Base-by-base conservation (phyloP, 2,797 vertebrate genomes). In the Phataginus tetradactyla region DNA sequence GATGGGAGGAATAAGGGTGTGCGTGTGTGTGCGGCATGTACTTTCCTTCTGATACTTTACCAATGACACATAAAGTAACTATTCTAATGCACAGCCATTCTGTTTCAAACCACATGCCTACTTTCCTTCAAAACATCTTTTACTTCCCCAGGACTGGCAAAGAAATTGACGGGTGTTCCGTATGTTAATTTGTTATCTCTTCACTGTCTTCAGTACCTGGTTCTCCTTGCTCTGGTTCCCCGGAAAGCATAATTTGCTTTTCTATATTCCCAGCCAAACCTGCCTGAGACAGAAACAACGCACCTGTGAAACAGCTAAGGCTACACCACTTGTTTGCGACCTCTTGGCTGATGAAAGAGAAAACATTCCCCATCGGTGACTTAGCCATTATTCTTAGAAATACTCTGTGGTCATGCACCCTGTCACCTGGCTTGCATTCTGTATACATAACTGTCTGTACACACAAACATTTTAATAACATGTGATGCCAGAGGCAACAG, bases 51-150 rank as follows among this genome's bases (percentile, higher is more conserved):
- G 29, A 66, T 77, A n/a, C 4, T 80, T 86, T 17, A 78, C 55
- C 17, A 37, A 42, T 37, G 49, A 89, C 75, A 72, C 59, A 69
- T 20, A 86, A 17, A 74, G 45, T 45, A 83, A 49, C 32, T 86
- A 64, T 89, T 89, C 92, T 90, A n/a, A 89, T 49, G 61, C 63
- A 87, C 3, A 84, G 42, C 2, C 68, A 86, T 32, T 25, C 2
- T 25, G 59, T 74, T 57, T 81, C 72, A 74, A 96, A 94, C 80
- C 13, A 80, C 32, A 2, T 14, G 69, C n/a, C 55, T 55, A 59
- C 32, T 90, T 94, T 94, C 88, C 61, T 89, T 84, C 71, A 59
- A 72, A 80, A 61, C 7, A 79, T 37, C 18, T 55, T 89, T 86
- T 12, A 42, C 80, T 49, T 45, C 15, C 66, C 12, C 32, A 63